Evolutionary conservation across 1,140 invertebrate species (phyloP).

Genomic region (Drosophila kurseongensis): DNA sequence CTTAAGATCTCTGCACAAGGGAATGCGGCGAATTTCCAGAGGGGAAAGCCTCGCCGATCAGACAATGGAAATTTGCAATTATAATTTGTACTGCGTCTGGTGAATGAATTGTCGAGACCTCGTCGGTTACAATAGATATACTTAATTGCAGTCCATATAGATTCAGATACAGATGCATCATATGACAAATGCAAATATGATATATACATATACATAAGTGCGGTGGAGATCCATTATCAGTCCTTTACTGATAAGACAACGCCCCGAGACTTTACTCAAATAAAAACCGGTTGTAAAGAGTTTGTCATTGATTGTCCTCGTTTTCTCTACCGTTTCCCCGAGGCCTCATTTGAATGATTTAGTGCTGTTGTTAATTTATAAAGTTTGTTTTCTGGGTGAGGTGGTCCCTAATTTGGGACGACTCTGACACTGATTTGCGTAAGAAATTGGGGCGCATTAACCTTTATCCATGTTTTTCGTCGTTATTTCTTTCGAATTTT

Average conservation of each 20-base stretch:
- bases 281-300: slow-evolving; percentile 17
- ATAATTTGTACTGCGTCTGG: slow-evolving; percentile 11
- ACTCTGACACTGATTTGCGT: slow-evolving; percentile 20
- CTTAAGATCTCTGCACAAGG: slow-evolving; percentile 3
- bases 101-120: slow-evolving; percentile 15
- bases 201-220: background rate
- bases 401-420: slow-evolving; percentile 5
- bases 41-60: slow-evolving; percentile 5
- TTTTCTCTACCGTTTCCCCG: background rate
- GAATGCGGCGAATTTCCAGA: background rate
- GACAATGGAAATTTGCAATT: slow-evolving; percentile 32
- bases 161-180: slow-evolving; percentile 12
- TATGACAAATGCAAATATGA: slow-evolving; percentile 33
- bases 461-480: background rate
- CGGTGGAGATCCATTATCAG: slow-evolving; percentile 5
- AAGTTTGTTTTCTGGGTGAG: slow-evolving; percentile 7
- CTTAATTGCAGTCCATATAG: slow-evolving; percentile 17
- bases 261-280: slow-evolving; percentile 20
- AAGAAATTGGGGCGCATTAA: slow-evolving; percentile 35
- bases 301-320: slow-evolving; percentile 27
- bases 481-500: slow-evolving; percentile 5
- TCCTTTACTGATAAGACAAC: slow-evolving; percentile 31
- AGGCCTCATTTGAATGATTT: slow-evolving; percentile 33
- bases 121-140: slow-evolving; percentile 16
- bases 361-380: slow-evolving; percentile 31